phyloP scores from a whole-genome alignment of 2,888 invertebrate genomes.

The Papilio protenor region DNA sequence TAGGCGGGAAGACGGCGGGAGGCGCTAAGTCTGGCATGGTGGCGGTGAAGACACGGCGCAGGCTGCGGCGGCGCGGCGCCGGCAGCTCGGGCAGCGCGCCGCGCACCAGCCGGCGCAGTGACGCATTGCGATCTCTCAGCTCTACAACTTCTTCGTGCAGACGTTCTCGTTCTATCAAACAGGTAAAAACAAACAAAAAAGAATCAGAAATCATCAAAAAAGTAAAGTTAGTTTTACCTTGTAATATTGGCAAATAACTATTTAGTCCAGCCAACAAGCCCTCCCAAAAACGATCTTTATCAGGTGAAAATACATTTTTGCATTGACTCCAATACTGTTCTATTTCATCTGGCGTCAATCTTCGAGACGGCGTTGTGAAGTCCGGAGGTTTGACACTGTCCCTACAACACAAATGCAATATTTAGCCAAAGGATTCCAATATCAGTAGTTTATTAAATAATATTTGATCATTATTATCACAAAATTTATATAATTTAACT shows the following conservation, averaged over 20 bases:
- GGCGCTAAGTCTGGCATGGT: constrained; percentile 59
- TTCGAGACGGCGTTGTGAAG: constrained; percentile 83
- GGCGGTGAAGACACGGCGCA: constrained; percentile 59
- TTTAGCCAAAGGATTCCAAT: no score
- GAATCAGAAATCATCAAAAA: no score
- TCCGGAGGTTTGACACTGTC: constrained; percentile 72
- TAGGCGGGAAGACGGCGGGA: constrained; percentile 65
- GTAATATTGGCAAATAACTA: constrained; percentile 86
- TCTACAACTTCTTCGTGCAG: constrained; percentile 87
- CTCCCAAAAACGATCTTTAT: constrained; percentile 89
- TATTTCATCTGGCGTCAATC: constrained; percentile 83
- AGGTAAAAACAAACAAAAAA: background rate
- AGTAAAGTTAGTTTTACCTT: no score
- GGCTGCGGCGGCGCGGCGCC: constrained; percentile 50
- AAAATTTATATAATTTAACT: constrained; percentile 50
- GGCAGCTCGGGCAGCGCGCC: constrained; percentile 81
- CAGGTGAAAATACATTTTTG: constrained; percentile 82
- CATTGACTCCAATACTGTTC: constrained; percentile 88
- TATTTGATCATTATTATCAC: background rate
- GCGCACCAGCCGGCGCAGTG: constrained; percentile 87
- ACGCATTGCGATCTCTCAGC: constrained; percentile 87
- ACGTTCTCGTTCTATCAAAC: constrained; percentile 84
- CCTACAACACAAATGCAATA: constrained; percentile 52
- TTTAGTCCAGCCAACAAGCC: constrained; percentile 86
- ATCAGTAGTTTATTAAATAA: no score